phyloP scores from a whole-genome alignment of 2,113 vertebrate species.

The Chlamydotis undulata region DNA sequence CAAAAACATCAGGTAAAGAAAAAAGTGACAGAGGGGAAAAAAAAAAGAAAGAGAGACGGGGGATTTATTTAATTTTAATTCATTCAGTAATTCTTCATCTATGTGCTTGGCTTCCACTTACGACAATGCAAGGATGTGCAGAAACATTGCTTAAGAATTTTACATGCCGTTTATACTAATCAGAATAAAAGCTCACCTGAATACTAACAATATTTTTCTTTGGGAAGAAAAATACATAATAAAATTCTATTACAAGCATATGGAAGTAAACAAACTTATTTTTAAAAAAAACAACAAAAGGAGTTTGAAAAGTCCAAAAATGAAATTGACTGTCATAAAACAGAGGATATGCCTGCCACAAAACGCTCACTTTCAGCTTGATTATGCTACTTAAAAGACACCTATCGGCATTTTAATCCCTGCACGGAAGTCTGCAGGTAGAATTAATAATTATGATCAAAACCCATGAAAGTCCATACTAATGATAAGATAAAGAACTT shows the following conservation, averaged over 20 bases:
- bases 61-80: slow-evolving; percentile 13
- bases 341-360: slow-evolving; percentile 4
- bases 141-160: slow-evolving; percentile 13
- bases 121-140: background rate
- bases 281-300: background rate
- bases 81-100: slow-evolving; percentile 20
- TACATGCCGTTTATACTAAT: slow-evolving; percentile 8
- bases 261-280: background rate
- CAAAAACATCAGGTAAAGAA: background rate
- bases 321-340: background rate
- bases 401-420: slow-evolving; percentile 57
- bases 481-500: slow-evolving; percentile 77
- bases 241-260: background rate
- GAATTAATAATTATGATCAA: slow-evolving; percentile 75
- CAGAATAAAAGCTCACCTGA: background rate
- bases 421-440: slow-evolving; percentile 38
- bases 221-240: background rate
- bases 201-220: background rate
- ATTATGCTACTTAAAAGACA: slow-evolving; percentile 29
- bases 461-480: slow-evolving; percentile 62
- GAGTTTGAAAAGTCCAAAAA: background rate
- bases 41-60: background rate
- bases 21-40: background rate
- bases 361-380: slow-evolving; percentile 11
- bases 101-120: slow-evolving; percentile 23